A percentile compares a stretch with the other conserved stretches of the same genome.
Conservation (phyloP, 1,140 invertebrate species). For the Neocloeon triangulifer region DNA sequence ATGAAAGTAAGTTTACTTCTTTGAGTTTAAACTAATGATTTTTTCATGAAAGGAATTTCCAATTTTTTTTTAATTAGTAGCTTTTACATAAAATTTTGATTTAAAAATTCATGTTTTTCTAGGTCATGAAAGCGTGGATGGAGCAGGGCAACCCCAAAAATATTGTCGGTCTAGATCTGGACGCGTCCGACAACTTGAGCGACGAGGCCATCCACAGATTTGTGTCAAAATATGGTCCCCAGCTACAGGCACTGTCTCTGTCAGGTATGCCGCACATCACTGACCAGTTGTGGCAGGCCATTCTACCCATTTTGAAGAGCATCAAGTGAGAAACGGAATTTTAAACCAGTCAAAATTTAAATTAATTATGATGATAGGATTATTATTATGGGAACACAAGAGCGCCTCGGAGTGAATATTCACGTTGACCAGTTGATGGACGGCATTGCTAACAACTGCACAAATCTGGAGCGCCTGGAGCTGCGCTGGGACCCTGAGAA, state of each 20-base stretch:
- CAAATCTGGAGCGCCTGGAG: conserved; percentile 72
- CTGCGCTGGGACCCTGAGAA: conserved; percentile 97
- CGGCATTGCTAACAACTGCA: conserved; percentile 83
- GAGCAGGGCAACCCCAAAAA: conserved; percentile 68
- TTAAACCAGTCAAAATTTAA: conserved; percentile 2
- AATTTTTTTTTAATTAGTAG: conserved; percentile 2
- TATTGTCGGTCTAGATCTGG: conserved; percentile 75
- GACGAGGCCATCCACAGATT: conserved; percentile 86
- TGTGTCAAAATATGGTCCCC: conserved; percentile 64
- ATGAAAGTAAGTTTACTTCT: too few relatives aligned
- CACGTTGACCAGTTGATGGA: conserved; percentile 96
- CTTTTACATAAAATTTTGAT: conserved; percentile 1
- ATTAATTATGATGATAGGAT: conserved; percentile 60
- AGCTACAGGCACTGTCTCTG: conserved; percentile 66
- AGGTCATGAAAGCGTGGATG: conserved; percentile 70
- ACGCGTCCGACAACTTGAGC: conserved; percentile 82
- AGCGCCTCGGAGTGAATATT: conserved; percentile 87
- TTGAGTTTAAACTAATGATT: too few relatives aligned
- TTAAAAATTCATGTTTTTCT: conserved; percentile 10
- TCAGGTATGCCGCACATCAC: conserved; percentile 95
- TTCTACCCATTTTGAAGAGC: conserved; percentile 71
- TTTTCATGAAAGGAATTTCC: too few relatives aligned
- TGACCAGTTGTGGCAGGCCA: conserved; percentile 87
- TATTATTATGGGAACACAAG: conserved; percentile 88
- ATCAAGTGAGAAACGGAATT: conserved; percentile 41